phyloP scores from a whole-genome alignment of 2,888 invertebrate species.

The Atherix ibis region DNA sequence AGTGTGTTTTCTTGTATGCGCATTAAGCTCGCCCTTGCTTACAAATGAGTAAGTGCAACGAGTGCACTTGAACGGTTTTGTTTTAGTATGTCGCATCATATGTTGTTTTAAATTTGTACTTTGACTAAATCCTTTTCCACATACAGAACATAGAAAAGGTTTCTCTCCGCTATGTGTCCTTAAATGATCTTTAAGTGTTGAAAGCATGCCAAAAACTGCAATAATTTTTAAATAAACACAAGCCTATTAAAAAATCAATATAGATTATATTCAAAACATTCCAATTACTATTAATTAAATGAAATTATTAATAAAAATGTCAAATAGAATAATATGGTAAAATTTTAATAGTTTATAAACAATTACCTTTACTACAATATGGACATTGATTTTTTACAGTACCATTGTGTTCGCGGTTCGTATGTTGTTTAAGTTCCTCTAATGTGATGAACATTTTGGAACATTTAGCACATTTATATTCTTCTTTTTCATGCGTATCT shows the following conservation, averaged over 20 bases:
- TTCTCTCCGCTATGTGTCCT: conserved; percentile 42
- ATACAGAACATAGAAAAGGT: conserved; percentile 40
- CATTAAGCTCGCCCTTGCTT: conserved; percentile 36
- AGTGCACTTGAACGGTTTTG: conserved; percentile 29
- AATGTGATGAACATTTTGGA: conserved; percentile 30
- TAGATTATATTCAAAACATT: too few species aligned
- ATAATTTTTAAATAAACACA: conserved; percentile 1
- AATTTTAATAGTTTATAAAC: too few species aligned
- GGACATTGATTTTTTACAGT: conserved; percentile 37
- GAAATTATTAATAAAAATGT: too few species aligned
- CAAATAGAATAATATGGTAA: too few species aligned
- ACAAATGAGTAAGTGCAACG: conserved; percentile 35
- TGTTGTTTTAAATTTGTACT: conserved; percentile 44
- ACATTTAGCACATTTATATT: conserved; percentile 27
- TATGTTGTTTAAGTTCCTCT: conserved; percentile 34
- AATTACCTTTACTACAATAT: conserved; percentile 32
- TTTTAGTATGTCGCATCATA: conserved; percentile 39
- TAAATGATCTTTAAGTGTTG: conserved; percentile 42
- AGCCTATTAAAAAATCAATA: too few species aligned
- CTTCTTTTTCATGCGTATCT: conserved; percentile 17
- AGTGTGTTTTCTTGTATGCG: conserved; percentile 40
- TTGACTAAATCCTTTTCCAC: conserved; percentile 42
- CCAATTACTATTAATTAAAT: too few species aligned
- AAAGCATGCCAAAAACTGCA: conserved; percentile 36
- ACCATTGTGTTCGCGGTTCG: conserved; percentile 31